Percentiles rank a stretch among this genome's conserved stretches.
phyloP scores from a whole-genome alignment of 2,888 invertebrate species.

The Orthosia gothica region DNA sequence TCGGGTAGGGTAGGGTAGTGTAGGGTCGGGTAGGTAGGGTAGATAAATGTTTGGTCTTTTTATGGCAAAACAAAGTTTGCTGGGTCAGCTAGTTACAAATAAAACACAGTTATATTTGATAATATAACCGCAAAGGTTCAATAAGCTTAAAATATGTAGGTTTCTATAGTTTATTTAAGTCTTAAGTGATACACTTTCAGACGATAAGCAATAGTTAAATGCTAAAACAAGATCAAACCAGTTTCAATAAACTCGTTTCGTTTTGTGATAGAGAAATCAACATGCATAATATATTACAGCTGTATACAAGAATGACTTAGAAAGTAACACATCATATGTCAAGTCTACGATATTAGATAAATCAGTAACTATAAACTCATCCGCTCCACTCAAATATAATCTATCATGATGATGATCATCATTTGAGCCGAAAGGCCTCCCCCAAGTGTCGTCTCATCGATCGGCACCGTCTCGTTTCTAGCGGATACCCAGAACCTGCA shows the following conservation, averaged over 20 bases:
- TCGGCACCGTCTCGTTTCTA: too few species aligned
- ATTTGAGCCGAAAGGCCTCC: too few species aligned
- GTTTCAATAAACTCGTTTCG: slow-evolving; percentile 25
- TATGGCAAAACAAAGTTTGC: too few species aligned
- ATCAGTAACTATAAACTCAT: neutral
- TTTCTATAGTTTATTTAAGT: neutral
- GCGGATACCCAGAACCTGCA: too few species aligned
- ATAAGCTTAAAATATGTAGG: neutral
- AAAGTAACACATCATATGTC: slow-evolving; percentile 16
- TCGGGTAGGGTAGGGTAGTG: too few species aligned
- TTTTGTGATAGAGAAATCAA: slow-evolving; percentile 28
- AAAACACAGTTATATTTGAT: neutral
- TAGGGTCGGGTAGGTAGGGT: too few species aligned
- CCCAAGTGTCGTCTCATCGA: too few species aligned
- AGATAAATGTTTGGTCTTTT: too few species aligned
- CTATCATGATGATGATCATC: too few species aligned
- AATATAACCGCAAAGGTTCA: neutral
- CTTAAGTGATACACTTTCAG: slow-evolving; percentile 12
- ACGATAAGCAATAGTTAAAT: neutral
- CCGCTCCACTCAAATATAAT: too few species aligned
- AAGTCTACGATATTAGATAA: neutral
- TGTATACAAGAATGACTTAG: slow-evolving; percentile 26
- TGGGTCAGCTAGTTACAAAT: too few species aligned
- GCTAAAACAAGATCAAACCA: slow-evolving; percentile 22
- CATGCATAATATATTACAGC: neutral